Conservation (phyloP, 2,888 invertebrate species). For the Bellardia pandia region DNA sequence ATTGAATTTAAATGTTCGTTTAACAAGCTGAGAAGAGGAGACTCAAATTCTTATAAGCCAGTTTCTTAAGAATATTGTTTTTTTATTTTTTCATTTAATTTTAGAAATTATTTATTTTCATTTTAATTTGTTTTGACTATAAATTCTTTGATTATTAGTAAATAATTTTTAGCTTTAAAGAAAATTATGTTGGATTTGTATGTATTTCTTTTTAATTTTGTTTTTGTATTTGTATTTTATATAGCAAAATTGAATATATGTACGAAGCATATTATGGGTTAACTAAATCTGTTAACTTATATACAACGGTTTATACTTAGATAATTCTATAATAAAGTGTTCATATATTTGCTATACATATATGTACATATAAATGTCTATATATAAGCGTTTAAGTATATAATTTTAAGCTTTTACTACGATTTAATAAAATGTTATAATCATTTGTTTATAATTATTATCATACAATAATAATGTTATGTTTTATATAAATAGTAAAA, state of each 20-base stretch:
- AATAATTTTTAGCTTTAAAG: constrained; percentile 76
- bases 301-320: constrained; percentile 32
- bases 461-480: constrained; percentile 50
- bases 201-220: constrained; percentile 31
- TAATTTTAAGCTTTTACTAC: constrained; percentile 70
- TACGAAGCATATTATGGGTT: constrained; percentile 57
- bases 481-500: constrained; percentile 35
- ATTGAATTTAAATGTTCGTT: constrained; percentile 6
- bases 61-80: constrained; percentile 65
- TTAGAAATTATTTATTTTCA: constrained; percentile 64
- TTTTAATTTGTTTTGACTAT: constrained; percentile 75
- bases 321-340: constrained; percentile 64
- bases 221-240: constrained; percentile 29
- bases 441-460: constrained; percentile 48
- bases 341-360: constrained; percentile 56
- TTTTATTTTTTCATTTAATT: constrained; percentile 39
- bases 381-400: constrained; percentile 71
- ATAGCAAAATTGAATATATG: constrained; percentile 53
- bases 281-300: constrained; percentile 68
- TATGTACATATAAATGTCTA: constrained; percentile 36
- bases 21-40: constrained; percentile 53
- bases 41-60: constrained; percentile 33
- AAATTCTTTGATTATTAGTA: constrained; percentile 77
- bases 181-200: constrained; percentile 3
- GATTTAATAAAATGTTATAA: constrained; percentile 60